phyloP scores from a whole-genome alignment of 2,797 vertebrate species.

The Bradypodion ventrale region DNA sequence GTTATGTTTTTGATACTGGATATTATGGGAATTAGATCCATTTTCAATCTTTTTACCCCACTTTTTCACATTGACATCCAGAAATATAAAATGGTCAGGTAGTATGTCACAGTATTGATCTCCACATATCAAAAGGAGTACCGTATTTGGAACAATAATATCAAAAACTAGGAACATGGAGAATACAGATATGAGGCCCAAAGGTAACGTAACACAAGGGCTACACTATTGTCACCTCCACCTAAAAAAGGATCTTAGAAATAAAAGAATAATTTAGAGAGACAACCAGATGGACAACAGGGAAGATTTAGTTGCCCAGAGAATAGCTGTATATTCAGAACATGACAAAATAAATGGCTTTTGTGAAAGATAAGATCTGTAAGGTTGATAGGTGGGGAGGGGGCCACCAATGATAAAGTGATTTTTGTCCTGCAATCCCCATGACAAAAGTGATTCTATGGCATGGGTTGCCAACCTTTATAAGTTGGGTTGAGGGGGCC shows the following conservation, averaged over 20 bases:
- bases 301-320: no score
- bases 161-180: background rate
- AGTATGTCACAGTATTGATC: background rate
- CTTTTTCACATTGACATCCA: slow-evolving; percentile 4
- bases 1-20: rapidly evolving
- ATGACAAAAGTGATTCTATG: background rate
- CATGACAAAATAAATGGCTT: background rate
- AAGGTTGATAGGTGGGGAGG: background rate
- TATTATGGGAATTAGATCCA: background rate
- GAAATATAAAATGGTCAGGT: background rate
- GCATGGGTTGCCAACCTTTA: no score
- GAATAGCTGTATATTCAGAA: background rate
- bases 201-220: background rate
- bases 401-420: background rate
- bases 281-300: background rate
- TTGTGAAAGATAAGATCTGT: background rate
- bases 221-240: background rate
- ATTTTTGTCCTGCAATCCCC: background rate
- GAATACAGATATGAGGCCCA: background rate
- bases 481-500: no score
- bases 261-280: background rate
- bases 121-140: background rate
- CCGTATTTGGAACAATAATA: background rate
- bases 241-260: background rate
- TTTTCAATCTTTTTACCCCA: background rate